phyloP scores from a whole-genome alignment of 2,888 invertebrate genomes.

The Pristionchus japonicus region DNA sequence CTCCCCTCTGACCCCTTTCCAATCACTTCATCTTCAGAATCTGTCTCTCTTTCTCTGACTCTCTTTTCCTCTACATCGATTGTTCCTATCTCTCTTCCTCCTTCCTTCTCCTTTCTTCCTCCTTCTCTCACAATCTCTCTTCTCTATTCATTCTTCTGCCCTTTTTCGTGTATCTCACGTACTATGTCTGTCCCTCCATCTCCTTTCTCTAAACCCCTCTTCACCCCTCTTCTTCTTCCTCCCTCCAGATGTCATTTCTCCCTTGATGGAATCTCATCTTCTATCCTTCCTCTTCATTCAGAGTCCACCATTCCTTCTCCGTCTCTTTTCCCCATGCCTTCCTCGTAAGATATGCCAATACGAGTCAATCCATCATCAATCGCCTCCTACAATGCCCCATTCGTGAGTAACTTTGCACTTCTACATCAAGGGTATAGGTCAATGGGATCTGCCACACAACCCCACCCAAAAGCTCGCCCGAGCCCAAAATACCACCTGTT shows the following conservation, averaged over 20 bases:
- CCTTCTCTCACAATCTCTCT: not conserved
- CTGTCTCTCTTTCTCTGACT: not conserved
- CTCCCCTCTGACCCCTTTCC: not conserved
- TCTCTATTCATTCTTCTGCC: not conserved
- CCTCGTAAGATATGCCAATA: slow-evolving; percentile 37
- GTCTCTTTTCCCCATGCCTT: slow-evolving; percentile 34
- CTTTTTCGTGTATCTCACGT: slow-evolving; percentile 33
- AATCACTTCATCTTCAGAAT: slow-evolving; percentile 7
- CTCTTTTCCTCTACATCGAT: slow-evolving; percentile 19
- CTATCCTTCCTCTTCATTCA: slow-evolving; percentile 34
- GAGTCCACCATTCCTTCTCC: slow-evolving; percentile 26
- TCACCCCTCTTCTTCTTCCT: not conserved
- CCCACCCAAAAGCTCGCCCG: too few species aligned
- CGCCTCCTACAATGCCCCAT: slow-evolving; percentile 2
- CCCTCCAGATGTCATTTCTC: not conserved
- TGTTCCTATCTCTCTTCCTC: not conserved
- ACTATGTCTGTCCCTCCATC: not conserved
- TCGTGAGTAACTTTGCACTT: not conserved
- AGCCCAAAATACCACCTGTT: too few species aligned
- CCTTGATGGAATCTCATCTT: slow-evolving; percentile 10
- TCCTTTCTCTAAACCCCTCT: not conserved
- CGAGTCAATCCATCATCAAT: not conserved
- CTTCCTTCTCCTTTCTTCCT: not conserved
- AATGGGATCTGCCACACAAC: too few species aligned
- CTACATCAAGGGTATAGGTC: not conserved